Percentiles rank a stretch among this genome's conserved stretches.
These are phyloP conservation scores for Mylabris phalerata DNA, from an alignment of 1,140 invertebrate genomes.

Conservation along the genomic window DNA sequence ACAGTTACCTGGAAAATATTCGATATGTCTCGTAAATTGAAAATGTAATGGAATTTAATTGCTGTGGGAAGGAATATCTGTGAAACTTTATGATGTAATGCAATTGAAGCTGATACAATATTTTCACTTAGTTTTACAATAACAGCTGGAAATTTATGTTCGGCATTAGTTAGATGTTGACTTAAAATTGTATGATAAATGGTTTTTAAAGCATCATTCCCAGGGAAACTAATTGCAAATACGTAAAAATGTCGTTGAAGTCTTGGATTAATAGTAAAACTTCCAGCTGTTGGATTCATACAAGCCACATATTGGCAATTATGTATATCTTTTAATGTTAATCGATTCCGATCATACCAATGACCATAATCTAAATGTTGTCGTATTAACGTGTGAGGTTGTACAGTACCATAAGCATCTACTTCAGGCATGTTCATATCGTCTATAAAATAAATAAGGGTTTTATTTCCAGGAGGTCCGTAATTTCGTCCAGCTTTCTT, in stretches of 20 bases:
- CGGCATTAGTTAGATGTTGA: slow-evolving; percentile 77
- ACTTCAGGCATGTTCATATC: slow-evolving; percentile 98
- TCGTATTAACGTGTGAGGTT: slow-evolving; percentile 90
- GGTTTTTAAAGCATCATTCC: slow-evolving; percentile 72
- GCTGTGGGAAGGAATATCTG: slow-evolving; percentile 89
- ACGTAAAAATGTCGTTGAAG: slow-evolving; percentile 91
- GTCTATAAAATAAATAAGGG: slow-evolving; percentile 93
- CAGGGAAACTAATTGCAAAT: slow-evolving; percentile 90
- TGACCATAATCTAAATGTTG: slow-evolving; percentile 94
- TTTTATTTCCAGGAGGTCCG: slow-evolving; percentile 90
- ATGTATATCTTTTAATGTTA: slow-evolving; percentile 91
- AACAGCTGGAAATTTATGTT: slow-evolving; percentile 65
- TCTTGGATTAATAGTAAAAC: slow-evolving; percentile 91
- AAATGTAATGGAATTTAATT: slow-evolving; percentile 95
- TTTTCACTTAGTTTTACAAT: slow-evolving; percentile 55
- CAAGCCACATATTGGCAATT: slow-evolving; percentile 95
- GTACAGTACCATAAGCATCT: slow-evolving; percentile 89
- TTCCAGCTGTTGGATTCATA: slow-evolving; percentile 96
- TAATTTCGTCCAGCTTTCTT: slow-evolving; percentile 96
- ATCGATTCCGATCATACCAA: slow-evolving; percentile 88
- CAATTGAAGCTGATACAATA: slow-evolving; percentile 73
- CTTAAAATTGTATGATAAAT: slow-evolving; percentile 85
- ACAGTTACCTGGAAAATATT: slow-evolving; percentile 74
- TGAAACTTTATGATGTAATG: slow-evolving; percentile 76
- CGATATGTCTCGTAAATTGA: slow-evolving; percentile 90